Evolutionary conservation across 1,140 invertebrate genomes (phyloP).

Genomic region (Hylyphantes graminicola): DNA sequence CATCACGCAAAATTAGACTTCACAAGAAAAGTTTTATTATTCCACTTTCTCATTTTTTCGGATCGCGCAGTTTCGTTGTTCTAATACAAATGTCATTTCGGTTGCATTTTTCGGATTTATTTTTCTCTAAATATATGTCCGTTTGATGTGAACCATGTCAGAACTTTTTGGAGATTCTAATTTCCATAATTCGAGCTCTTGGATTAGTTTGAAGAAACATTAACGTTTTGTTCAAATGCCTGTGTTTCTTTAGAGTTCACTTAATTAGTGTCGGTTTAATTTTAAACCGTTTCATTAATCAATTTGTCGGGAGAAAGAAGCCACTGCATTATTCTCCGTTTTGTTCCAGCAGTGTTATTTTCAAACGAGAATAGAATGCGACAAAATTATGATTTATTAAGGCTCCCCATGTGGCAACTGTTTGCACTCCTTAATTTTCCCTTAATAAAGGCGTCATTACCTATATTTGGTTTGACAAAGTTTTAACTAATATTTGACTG

Average conservation of each 20-base stretch:
- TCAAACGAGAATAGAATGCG: no score
- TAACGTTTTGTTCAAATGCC: background rate
- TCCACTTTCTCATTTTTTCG: background rate
- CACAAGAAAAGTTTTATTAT: slow-evolving; percentile 7
- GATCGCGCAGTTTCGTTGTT: background rate
- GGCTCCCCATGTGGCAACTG: no score
- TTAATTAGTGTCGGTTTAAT: slow-evolving; percentile 19
- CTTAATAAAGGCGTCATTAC: no score
- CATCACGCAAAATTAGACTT: slow-evolving; percentile 11
- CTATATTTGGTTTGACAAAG: no score
- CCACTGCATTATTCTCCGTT: no score
- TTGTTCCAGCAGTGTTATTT: no score
- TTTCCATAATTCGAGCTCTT: background rate
- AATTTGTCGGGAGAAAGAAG: slow-evolving; percentile 2
- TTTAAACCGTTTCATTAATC: slow-evolving; percentile 1
- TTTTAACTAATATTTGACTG: no score
- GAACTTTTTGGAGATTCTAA: background rate
- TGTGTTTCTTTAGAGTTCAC: background rate
- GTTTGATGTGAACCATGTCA: background rate
- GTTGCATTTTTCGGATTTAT: slow-evolving; percentile 18
- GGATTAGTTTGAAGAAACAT: slow-evolving; percentile 1
- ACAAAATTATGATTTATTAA: no score
- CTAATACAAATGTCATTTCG: slow-evolving; percentile 23
- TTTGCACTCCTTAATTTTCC: no score
- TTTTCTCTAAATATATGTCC: background rate